These are phyloP conservation scores for Adrianichthys oophorus DNA, from an alignment of 2,797 vertebrate genomes.

Conservation along the genomic window DNA sequence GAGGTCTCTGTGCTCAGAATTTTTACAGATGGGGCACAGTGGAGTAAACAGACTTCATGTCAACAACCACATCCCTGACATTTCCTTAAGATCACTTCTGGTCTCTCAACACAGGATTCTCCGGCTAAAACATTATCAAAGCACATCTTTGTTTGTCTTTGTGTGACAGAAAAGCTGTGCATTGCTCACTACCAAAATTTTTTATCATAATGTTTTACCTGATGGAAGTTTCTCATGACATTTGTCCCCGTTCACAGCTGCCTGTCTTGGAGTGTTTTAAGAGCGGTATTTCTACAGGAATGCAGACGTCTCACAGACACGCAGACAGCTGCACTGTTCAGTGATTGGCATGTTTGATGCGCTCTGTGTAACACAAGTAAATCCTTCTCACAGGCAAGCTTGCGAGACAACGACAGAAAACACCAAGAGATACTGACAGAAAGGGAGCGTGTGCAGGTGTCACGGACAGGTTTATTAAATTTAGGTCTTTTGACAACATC, in stretches of 20 bases:
- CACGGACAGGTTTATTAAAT: constrained; percentile 73
- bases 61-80: constrained; percentile 64
- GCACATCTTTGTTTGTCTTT: too few species aligned
- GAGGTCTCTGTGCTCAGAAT: constrained; percentile 72
- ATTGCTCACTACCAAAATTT: constrained; percentile 49
- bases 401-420: constrained; percentile 44
- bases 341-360: constrained; percentile 76
- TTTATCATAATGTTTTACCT: constrained; percentile 49
- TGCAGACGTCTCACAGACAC: constrained; percentile 68
- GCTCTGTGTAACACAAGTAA: constrained; percentile 70
- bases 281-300: constrained; percentile 66
- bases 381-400: constrained; percentile 73
- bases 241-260: constrained; percentile 63
- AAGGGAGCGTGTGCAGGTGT: constrained; percentile 58
- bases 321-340: constrained; percentile 64
- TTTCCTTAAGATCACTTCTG: constrained; percentile 15
- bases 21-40: constrained; percentile 64
- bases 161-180: constrained; percentile 14
- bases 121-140: background rate
- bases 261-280: constrained; percentile 59
- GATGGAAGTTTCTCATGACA: constrained; percentile 61
- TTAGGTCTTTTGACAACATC: constrained; percentile 70
- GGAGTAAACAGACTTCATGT: constrained; percentile 74
- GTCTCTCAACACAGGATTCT: constrained; percentile 8
- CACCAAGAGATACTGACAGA: constrained; percentile 31